These are phyloP conservation scores for Bombus affinis DNA, from an alignment of 1,140 invertebrate genomes.

Conservation along the genomic window DNA sequence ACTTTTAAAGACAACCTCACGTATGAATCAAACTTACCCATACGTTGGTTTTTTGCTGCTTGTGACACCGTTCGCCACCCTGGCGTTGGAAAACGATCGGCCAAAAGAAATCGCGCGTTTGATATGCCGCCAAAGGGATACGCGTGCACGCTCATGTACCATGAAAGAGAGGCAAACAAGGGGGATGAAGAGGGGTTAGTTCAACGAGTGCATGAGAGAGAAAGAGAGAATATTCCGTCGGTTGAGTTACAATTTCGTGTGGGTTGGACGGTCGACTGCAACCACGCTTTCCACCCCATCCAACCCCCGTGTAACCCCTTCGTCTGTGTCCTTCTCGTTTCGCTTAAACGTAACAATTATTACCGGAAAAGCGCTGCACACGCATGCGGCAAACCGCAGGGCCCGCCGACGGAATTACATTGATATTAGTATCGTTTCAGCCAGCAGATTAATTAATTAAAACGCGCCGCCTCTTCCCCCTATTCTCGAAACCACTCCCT, in stretches of 20 bases:
- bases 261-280: conserved; percentile 65
- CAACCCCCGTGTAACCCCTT: background rate
- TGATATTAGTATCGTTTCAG: conserved; percentile 78
- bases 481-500: conserved; percentile 41
- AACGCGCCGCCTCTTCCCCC: conserved; percentile 64
- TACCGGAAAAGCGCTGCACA: conserved; percentile 70
- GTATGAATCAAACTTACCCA: background rate
- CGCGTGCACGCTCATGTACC: conserved; percentile 62
- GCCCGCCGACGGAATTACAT: conserved; percentile 75
- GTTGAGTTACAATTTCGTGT: conserved; percentile 75
- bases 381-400: conserved; percentile 76
- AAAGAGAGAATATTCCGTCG: conserved; percentile 58
- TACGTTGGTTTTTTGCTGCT: conserved; percentile 64
- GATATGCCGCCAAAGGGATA: conserved; percentile 79
- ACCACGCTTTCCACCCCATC: conserved; percentile 55
- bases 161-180: conserved; percentile 30
- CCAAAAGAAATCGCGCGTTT: conserved; percentile 79
- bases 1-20: background rate
- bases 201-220: background rate
- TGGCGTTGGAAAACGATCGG: conserved; percentile 58
- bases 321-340: conserved; percentile 39
- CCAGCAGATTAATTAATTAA: conserved; percentile 81
- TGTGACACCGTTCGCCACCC: conserved; percentile 70
- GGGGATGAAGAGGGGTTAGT: conserved; percentile 50
- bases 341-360: conserved; percentile 72